These are phyloP conservation scores for Parazoanthus swiftii DNA, from an alignment of 92 coral and sea anemone genomes.

Conservation along the genomic window DNA sequence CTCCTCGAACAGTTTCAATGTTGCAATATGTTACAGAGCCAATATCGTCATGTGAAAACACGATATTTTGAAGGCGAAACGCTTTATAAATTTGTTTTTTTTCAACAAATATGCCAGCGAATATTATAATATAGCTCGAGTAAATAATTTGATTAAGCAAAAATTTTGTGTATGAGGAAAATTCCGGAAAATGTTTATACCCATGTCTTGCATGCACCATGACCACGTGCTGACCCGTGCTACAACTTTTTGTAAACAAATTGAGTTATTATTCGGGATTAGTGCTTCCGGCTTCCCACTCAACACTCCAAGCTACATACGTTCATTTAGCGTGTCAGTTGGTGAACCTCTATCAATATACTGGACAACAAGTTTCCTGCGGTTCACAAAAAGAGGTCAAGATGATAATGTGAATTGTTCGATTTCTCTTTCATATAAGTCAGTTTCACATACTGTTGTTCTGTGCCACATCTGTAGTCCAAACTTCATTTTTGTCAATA, in stretches of 20 bases:
- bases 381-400: not conserved
- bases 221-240: slow-evolving; percentile 17
- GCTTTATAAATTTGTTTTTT: not conserved
- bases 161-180: not conserved
- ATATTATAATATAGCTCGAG: not conserved
- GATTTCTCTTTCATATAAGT: not conserved
- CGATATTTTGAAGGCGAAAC: not conserved
- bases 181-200: not conserved
- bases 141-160: not conserved
- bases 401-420: not conserved
- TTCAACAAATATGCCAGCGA: not conserved
- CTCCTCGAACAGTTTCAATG: not conserved
- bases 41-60: slow-evolving; percentile 6
- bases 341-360: not conserved
- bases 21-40: not conserved
- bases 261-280: not conserved
- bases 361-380: slow-evolving; percentile 11
- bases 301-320: not conserved
- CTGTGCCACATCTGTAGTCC: slow-evolving; percentile 1
- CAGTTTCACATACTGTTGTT: not conserved
- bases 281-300: not conserved
- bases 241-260: slow-evolving; percentile 7
- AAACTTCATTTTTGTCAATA: not conserved
- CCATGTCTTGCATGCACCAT: not conserved
- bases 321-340: not conserved